Percentiles rank a stretch among this genome's conserved stretches.
These are phyloP conservation scores for Xanthia togata DNA, from an alignment of 2,888 invertebrate genomes.

Conservation along the genomic window DNA sequence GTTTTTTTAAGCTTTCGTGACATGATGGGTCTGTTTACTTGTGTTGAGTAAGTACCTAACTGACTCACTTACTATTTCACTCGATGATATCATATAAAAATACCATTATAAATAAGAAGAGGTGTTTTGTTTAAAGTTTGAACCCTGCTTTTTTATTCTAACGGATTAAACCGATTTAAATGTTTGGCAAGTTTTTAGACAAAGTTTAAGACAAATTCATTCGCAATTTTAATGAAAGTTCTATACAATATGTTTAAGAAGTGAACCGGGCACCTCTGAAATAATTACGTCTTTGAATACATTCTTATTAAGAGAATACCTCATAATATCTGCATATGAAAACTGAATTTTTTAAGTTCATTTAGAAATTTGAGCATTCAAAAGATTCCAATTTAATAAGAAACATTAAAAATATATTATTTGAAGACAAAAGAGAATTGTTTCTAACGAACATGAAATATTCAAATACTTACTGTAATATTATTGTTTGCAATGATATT, in stretches of 20 bases:
- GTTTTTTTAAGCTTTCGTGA: slow-evolving; percentile 7
- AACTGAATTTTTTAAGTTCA: slow-evolving; percentile 22
- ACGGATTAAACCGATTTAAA: no score
- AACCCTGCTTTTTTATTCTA: no score
- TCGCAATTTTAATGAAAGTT: slow-evolving; percentile 14
- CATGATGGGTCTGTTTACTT: slow-evolving; percentile 3
- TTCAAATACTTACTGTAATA: slow-evolving; percentile 36
- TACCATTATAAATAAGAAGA: no score
- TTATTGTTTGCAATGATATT: slow-evolving; percentile 43
- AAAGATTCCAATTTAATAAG: slow-evolving; percentile 27
- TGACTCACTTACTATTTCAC: not conserved
- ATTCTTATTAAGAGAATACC: slow-evolving; percentile 18
- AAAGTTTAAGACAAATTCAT: not conserved
- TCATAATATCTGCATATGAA: slow-evolving; percentile 27
- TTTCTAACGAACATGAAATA: slow-evolving; percentile 48
- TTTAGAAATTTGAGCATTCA: slow-evolving; percentile 20
- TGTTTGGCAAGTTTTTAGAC: not conserved
- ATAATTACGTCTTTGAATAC: slow-evolving; percentile 18
- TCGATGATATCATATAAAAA: no score
- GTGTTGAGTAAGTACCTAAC: not conserved
- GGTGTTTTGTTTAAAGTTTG: no score
- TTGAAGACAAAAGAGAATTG: slow-evolving; percentile 37
- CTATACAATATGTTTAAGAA: slow-evolving; percentile 14
- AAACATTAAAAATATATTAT: slow-evolving; percentile 40
- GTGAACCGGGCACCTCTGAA: not conserved